Evolutionary conservation across 92 coral and sea anemone genomes (phyloP).

Genomic region (Zoanthus gigantus): DNA sequence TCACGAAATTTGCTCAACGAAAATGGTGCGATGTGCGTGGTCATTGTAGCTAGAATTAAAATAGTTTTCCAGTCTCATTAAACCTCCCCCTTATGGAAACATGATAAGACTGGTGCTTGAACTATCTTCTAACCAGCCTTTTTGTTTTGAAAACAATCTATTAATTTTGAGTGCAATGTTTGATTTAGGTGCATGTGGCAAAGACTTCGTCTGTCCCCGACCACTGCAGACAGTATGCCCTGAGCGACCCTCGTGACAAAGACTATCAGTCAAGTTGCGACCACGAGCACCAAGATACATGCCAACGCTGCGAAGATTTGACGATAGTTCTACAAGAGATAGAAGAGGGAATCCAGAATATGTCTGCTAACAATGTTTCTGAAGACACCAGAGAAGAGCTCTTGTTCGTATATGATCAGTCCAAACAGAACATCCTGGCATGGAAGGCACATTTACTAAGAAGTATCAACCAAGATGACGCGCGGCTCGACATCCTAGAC

Average conservation of each 20-base stretch:
- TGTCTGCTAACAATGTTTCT: slow-evolving; percentile 57
- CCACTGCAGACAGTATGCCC: slow-evolving; percentile 70
- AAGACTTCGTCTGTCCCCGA: slow-evolving; percentile 63
- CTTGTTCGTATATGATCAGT: slow-evolving; percentile 35
- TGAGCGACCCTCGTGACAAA: slow-evolving; percentile 63
- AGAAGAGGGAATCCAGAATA: slow-evolving; percentile 44
- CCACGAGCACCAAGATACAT: slow-evolving; percentile 63
- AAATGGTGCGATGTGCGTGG: slow-evolving; percentile 40
- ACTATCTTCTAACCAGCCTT: slow-evolving; percentile 37
- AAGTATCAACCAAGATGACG: slow-evolving; percentile 68
- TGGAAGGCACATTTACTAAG: slow-evolving; percentile 76
- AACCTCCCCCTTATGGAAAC: slow-evolving; percentile 36
- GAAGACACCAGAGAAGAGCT: slow-evolving; percentile 65
- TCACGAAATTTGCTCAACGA: slow-evolving; percentile 15
- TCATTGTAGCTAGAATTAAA: slow-evolving; percentile 34
- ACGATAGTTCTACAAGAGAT: slow-evolving; percentile 52
- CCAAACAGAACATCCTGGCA: slow-evolving; percentile 51
- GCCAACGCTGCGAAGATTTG: slow-evolving; percentile 52
- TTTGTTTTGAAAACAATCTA: slow-evolving; percentile 29
- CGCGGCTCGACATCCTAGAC: slow-evolving; percentile 50
- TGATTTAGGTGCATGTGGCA: slow-evolving; percentile 71
- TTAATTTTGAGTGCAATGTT: slow-evolving; percentile 50
- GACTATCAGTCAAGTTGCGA: slow-evolving; percentile 57
- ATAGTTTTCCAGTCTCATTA: slow-evolving; percentile 33
- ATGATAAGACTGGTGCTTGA: slow-evolving; percentile 36